Evolutionary conservation across 2,113 vertebrate genomes (phyloP).

Genomic region (Limnothrissa miodon): DNA sequence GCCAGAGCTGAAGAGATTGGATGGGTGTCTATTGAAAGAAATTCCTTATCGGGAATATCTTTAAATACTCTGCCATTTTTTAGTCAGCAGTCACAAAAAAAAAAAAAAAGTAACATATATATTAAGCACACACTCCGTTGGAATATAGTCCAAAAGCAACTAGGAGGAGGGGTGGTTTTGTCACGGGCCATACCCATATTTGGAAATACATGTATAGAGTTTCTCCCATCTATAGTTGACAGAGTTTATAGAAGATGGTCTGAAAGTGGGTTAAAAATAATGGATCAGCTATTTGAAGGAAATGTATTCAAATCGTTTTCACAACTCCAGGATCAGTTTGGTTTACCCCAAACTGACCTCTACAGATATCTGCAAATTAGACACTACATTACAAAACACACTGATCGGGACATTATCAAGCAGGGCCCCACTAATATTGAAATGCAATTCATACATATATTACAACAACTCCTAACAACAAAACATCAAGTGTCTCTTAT

Average conservation of each 20-base stretch:
- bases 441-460: too few relatives aligned
- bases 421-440: too few relatives aligned
- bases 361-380: constrained; percentile 30
- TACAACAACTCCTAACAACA: too few relatives aligned
- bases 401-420: background rate
- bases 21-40: constrained; percentile 22
- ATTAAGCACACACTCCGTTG: constrained; percentile 18
- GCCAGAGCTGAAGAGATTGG: background rate
- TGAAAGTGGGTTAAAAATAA: background rate
- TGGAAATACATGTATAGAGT: background rate
- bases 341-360: constrained; percentile 4
- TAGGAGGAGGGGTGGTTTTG: background rate
- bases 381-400: background rate
- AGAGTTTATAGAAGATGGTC: constrained; percentile 2
- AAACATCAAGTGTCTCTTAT: too few relatives aligned
- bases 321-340: constrained; percentile 22
- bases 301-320: constrained; percentile 17
- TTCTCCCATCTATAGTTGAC: background rate
- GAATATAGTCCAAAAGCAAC: constrained; percentile 8
- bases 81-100: constrained; percentile 10
- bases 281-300: constrained; percentile 22
- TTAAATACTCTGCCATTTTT: constrained; percentile 19
- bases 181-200: background rate
- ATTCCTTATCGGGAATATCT: constrained; percentile 23
- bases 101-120: constrained; percentile 12